Base-by-base conservation (phyloP, 2,113 vertebrate genomes). In the Holacanthus passer region DNA sequence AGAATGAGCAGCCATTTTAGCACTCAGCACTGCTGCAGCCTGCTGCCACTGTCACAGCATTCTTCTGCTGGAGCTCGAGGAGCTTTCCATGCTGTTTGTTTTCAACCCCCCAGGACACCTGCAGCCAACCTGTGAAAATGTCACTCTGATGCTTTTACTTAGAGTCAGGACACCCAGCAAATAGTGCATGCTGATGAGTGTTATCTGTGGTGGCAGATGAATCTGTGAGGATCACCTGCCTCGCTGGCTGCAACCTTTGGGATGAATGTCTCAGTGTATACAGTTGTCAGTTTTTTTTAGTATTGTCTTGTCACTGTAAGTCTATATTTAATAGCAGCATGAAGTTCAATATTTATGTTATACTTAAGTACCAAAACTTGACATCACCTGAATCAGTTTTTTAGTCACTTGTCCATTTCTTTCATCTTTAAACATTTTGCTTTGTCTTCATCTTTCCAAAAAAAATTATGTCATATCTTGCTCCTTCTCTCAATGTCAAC, bases 1-100 rank as follows among this genome's bases (percentile, higher is more conserved):
- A 88, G 85, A 85, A 70, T 7, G 82, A 87, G 87, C 89, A 89
- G 91, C 91, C 91, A 92, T 92, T 92, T 92, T 92, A 92, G 80
- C 77, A 75, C 80, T 73, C 80, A 39, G 83, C 87, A 86, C 77
- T 35, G 78, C 87, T 88, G 87, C 87, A 90, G 88, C 86, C 72
- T 75, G 84, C 73, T 72, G 73, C 70, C 81, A 72, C 78, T 85
- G 77, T 83, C 87, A 83, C 81, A 39, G 73, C 79, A 75, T 83
- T 87, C 83, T 76, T 74, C 76, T 69, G n/a, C 77, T 60, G 81
- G 74, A 79, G 73, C 75, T 56, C 41, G 1, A 39, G 47, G 48
- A 74, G 77, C 60, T 90, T 53, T 55, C 4, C 41, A 77, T 45
- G 68, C 52, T 82, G 78, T 72, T 84, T 86, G 76, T 63, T 85